A percentile compares a stretch with the other conserved stretches of the same genome.
These are phyloP conservation scores for Cydia amplana DNA, from an alignment of 1,140 invertebrate species.

Conservation along the genomic window DNA sequence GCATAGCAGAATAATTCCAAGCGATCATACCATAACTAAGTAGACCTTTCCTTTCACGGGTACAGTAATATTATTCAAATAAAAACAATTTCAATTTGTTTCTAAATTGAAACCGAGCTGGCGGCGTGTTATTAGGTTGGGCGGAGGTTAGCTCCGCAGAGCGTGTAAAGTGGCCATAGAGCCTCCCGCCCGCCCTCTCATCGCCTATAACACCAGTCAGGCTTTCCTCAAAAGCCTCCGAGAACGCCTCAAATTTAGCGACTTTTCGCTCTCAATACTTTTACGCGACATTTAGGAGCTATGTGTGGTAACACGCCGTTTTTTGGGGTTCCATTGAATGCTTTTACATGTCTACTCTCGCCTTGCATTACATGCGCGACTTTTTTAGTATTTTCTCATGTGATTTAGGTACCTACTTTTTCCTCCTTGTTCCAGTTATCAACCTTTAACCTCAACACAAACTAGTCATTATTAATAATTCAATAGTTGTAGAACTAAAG, in stretches of 20 bases:
- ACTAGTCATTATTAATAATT: no score
- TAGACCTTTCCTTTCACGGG: constrained; percentile 54
- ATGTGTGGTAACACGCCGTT: constrained; percentile 29
- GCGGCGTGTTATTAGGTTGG: constrained; percentile 74
- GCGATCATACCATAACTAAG: constrained; percentile 52
- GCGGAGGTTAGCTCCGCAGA: constrained; percentile 76
- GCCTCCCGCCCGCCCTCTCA: constrained; percentile 69
- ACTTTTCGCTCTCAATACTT: constrained; percentile 75
- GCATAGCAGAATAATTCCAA: constrained; percentile 4
- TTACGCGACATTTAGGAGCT: constrained; percentile 69
- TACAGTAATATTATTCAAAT: constrained; percentile 75
- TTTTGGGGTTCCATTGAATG: constrained; percentile 7
- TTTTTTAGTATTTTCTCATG: not conserved
- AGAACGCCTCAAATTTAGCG: constrained; percentile 76
- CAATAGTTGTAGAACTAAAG: no score
- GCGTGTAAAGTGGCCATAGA: constrained; percentile 78
- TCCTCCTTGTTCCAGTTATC: not conserved
- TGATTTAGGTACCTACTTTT: not conserved
- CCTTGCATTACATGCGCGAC: not conserved
- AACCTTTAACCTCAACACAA: not conserved
- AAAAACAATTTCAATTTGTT: constrained; percentile 79
- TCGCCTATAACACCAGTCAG: constrained; percentile 74
- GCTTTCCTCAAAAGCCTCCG: constrained; percentile 75
- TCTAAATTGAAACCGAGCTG: constrained; percentile 77
- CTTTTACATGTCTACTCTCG: constrained; percentile 7